phyloP scores from a whole-genome alignment of 2,113 vertebrate genomes.

The Plestiodon gilberti region DNA sequence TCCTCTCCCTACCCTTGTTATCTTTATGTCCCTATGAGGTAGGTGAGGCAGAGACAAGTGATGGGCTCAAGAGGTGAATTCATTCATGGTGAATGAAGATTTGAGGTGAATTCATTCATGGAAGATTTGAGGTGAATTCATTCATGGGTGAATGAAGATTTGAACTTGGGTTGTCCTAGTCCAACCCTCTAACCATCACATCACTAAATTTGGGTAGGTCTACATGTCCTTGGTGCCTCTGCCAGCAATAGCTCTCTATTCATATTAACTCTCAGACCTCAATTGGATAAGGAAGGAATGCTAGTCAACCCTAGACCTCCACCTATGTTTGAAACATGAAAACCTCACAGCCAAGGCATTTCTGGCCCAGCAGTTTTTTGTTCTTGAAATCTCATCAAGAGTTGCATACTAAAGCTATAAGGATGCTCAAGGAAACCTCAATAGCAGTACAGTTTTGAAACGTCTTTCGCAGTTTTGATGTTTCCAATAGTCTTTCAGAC shows the following conservation, averaged over 20 bases:
- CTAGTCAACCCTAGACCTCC: background rate
- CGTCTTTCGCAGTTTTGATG: background rate
- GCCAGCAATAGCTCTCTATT: background rate
- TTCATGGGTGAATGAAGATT: too few relatives aligned
- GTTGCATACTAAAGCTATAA: background rate
- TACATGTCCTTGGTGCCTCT: background rate
- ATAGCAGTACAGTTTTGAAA: too few relatives aligned
- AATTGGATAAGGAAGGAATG: background rate
- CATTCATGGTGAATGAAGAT: too few relatives aligned
- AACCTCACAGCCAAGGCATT: background rate
- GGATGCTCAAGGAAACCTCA: background rate
- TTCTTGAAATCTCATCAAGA: background rate
- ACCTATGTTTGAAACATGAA: background rate
- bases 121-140: too few relatives aligned
- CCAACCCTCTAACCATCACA: too few relatives aligned
- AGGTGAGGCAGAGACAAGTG: too few relatives aligned
- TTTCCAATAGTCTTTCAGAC: too few relatives aligned
- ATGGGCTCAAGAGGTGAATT: too few relatives aligned
- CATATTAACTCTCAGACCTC: background rate
- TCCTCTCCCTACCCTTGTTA: too few relatives aligned
- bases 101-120: too few relatives aligned
- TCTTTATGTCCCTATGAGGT: too few relatives aligned
- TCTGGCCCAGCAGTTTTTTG: background rate
- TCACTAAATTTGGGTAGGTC: background rate
- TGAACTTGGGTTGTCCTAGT: too few relatives aligned